These are phyloP conservation scores for Fulmarus glacialis DNA, from an alignment of 2,113 vertebrate genomes.

Conservation along the genomic window DNA sequence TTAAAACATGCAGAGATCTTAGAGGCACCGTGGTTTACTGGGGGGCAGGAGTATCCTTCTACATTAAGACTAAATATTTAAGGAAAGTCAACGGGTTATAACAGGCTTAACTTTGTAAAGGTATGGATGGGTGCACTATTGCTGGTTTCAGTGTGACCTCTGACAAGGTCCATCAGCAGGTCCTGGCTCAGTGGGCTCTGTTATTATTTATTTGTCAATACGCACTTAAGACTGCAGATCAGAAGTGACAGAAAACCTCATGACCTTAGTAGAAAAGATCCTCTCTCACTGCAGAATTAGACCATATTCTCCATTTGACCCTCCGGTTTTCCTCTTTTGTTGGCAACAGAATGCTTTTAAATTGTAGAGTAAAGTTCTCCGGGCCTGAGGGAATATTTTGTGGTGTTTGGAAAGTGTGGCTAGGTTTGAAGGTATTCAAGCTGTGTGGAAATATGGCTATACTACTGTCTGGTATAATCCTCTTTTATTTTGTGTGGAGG, in stretches of 20 bases:
- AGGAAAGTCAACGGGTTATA: background rate
- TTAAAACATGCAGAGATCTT: background rate
- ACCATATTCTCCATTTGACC: background rate
- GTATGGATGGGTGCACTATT: background rate
- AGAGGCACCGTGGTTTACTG: background rate
- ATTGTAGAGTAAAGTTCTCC: slow-evolving; percentile 63
- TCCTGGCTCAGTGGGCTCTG: background rate
- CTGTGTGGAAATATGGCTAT: slow-evolving; percentile 4
- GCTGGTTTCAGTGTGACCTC: background rate
- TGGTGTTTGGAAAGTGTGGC: slow-evolving; percentile 69
- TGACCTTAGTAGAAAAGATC: background rate
- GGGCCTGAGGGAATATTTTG: slow-evolving; percentile 72
- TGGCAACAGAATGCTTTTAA: slow-evolving; percentile 64
- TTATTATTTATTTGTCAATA: background rate
- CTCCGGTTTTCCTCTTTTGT: background rate
- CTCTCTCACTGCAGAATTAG: background rate
- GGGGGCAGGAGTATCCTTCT: background rate
- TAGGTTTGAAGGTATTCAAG: slow-evolving; percentile 35
- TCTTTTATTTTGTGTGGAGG: slow-evolving; percentile 18
- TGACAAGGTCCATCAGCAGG: background rate
- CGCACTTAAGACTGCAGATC: background rate
- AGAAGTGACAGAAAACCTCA: background rate
- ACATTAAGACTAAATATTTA: background rate
- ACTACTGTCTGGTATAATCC: background rate
- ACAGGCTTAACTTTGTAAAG: background rate